Conservation (phyloP, 2,888 invertebrate genomes). For the Aleiodes alternator region DNA sequence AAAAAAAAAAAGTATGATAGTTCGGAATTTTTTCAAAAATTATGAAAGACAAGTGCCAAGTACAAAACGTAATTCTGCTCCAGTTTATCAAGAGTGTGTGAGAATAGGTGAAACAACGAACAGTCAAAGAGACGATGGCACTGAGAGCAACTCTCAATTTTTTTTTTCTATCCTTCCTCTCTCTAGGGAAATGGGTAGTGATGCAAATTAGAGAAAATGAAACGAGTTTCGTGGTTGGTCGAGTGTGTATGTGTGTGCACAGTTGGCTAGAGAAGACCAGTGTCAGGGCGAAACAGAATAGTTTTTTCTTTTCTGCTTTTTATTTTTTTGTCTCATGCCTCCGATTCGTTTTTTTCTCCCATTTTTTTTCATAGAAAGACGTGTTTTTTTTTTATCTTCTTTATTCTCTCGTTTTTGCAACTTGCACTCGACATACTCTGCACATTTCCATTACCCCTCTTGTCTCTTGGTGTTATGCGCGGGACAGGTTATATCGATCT, state of each 20-base stretch:
- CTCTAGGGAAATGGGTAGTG: constrained; percentile 15
- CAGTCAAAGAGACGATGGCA: constrained; percentile 26
- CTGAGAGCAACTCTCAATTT: constrained; percentile 24
- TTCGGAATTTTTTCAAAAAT: no score
- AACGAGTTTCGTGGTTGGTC: constrained; percentile 51
- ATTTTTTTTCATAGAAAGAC: neutral
- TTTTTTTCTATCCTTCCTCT: neutral
- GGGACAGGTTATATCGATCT: constrained; percentile 45
- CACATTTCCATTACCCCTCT: constrained; percentile 46
- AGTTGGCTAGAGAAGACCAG: constrained; percentile 3
- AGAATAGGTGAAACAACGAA: constrained; percentile 12
- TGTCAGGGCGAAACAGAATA: no score
- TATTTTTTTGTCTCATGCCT: constrained; percentile 14
- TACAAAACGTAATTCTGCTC: neutral
- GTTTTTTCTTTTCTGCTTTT: neutral
- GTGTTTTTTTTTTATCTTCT: neutral
- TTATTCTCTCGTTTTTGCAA: neutral
- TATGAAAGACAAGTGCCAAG: constrained; percentile 27
- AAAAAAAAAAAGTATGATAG: no score
- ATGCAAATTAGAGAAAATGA: constrained; percentile 55
- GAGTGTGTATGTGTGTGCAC: constrained; percentile 25
- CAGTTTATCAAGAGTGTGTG: constrained; percentile 21
- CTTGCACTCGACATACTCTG: constrained; percentile 33
- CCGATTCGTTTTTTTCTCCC: neutral
- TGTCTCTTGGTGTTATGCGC: constrained; percentile 42